Conservation (phyloP, 2,797 vertebrate species). For the Pseudopleuronectes americanus region DNA sequence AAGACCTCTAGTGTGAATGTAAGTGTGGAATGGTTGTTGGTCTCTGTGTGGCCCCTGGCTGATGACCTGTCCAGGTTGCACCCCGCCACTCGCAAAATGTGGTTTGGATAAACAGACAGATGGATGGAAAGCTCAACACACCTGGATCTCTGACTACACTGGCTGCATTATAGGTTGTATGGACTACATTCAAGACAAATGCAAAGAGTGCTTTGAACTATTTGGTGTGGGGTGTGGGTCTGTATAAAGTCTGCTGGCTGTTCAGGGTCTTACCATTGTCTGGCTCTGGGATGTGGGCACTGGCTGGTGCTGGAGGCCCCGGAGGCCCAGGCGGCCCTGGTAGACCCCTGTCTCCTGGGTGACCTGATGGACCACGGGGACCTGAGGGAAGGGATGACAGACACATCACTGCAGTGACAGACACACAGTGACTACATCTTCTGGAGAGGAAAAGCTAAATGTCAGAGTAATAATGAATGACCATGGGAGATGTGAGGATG, state of each 20-base stretch:
- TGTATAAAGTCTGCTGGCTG: constrained; percentile 1
- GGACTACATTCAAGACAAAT: constrained; percentile 10
- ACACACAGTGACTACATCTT: neutral
- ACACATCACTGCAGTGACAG: constrained; percentile 1
- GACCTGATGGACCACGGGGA: constrained; percentile 80
- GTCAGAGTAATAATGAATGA: constrained; percentile 24
- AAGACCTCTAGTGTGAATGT: neutral
- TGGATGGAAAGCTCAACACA: neutral
- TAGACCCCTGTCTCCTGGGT: constrained; percentile 87
- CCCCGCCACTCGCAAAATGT: too few species aligned
- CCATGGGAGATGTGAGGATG: constrained; percentile 9
- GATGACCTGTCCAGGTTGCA: too few species aligned
- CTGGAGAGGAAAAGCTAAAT: constrained; percentile 2
- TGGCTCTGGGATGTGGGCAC: constrained; percentile 76
- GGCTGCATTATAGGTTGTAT: neutral
- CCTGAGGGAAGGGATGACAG: constrained; percentile 63
- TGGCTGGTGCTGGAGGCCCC: constrained; percentile 77
- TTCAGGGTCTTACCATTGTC: constrained; percentile 75
- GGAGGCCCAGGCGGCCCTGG: constrained; percentile 88
- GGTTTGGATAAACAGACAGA: too few species aligned
- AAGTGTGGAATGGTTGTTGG: too few species aligned
- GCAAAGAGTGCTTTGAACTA: neutral
- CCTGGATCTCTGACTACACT: neutral
- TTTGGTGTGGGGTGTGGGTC: constrained; percentile 3
- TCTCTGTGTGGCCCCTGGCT: too few species aligned